A percentile compares a stretch with the other conserved stretches of the same genome.
phyloP scores from a whole-genome alignment of 1,140 invertebrate species.

The Rhopalosiphum padi region DNA sequence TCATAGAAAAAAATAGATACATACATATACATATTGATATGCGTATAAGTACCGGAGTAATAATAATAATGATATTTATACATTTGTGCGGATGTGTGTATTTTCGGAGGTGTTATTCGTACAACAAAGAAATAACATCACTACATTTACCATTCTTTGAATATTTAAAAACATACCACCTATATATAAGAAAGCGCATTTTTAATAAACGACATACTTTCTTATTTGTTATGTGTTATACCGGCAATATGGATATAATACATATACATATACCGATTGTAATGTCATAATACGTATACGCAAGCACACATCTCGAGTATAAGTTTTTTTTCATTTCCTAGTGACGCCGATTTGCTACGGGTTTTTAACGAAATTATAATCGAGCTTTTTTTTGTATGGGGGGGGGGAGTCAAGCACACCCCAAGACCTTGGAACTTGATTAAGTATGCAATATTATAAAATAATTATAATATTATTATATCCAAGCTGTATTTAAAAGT shows the following conservation, averaged over 20 bases:
- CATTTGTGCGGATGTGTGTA: neutral
- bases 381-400: neutral
- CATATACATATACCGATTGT: neutral
- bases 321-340: neutral
- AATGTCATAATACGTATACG: neutral
- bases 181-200: neutral
- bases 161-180: neutral
- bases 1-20: neutral
- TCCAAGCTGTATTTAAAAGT: neutral
- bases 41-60: neutral
- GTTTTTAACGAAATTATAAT: neutral
- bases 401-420: too few species aligned
- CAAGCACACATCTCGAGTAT: neutral
- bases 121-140: neutral
- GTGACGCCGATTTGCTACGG: neutral
- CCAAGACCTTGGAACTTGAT: neutral
- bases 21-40: neutral
- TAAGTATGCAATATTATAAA: neutral
- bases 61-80: neutral
- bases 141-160: slow-evolving; percentile 7
- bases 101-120: neutral
- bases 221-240: neutral
- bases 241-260: neutral
- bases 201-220: slow-evolving; percentile 3
- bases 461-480: neutral